Conservation (phyloP, 2,797 vertebrate genomes). For the Rhyacichthys aspro region DNA sequence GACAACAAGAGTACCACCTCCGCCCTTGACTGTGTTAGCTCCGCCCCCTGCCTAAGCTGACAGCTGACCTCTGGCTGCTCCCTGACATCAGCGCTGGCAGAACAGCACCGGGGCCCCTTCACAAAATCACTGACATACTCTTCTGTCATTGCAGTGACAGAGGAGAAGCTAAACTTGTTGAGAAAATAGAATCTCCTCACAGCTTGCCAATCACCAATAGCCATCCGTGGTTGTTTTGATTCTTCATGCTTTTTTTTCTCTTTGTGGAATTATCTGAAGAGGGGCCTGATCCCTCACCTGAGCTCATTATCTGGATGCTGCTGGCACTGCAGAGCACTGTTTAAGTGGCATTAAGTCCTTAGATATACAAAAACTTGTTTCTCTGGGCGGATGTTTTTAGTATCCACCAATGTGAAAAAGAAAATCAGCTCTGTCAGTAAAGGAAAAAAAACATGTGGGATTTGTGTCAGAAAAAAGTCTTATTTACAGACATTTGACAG, state of each 20-base stretch:
- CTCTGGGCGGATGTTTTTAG: constrained; percentile 17
- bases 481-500: constrained; percentile 44
- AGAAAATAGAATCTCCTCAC: constrained; percentile 69
- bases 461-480: constrained; percentile 51
- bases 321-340: constrained; percentile 45
- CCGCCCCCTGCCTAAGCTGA: constrained; percentile 53
- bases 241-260: neutral
- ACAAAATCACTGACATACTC: constrained; percentile 66
- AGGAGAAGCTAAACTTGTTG: constrained; percentile 69
- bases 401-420: constrained; percentile 28
- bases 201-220: constrained; percentile 71
- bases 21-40: constrained; percentile 26
- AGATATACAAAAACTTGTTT: constrained; percentile 33
- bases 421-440: constrained; percentile 70
- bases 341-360: constrained; percentile 62
- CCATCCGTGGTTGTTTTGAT: constrained; percentile 29
- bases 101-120: constrained; percentile 53
- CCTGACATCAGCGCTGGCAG: constrained; percentile 67
- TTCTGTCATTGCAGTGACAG: constrained; percentile 74
- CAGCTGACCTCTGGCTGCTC: constrained; percentile 73
- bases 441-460: constrained; percentile 53
- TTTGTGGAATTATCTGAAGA: constrained; percentile 67
- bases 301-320: constrained; percentile 56
- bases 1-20: constrained; percentile 14
- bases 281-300: constrained; percentile 55